Conservation (phyloP, 2,888 invertebrate species). For the Lepidochrysops patricia region DNA sequence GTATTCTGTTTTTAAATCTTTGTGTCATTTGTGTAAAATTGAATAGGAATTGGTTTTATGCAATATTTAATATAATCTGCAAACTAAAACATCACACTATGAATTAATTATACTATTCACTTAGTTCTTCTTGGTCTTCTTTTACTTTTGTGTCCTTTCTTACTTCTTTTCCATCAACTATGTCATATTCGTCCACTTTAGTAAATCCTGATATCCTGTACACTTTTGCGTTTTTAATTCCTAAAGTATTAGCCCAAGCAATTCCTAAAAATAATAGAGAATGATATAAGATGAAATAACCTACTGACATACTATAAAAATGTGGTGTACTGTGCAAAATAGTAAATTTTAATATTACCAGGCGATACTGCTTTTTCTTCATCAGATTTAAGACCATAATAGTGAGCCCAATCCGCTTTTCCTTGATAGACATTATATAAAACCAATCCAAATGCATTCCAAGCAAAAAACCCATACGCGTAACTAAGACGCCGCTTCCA, state of each 20-base stretch:
- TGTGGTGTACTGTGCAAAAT: not conserved
- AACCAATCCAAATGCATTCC: slow-evolving; percentile 82
- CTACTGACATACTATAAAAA: not conserved
- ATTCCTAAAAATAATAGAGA: slow-evolving; percentile 60
- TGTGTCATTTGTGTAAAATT: not conserved
- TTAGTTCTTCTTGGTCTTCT: slow-evolving; percentile 24
- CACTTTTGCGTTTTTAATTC: slow-evolving; percentile 73
- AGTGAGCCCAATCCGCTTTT: slow-evolving; percentile 79
- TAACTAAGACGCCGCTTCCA: slow-evolving; percentile 79
- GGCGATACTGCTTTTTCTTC: slow-evolving; percentile 73
- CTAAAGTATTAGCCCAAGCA: slow-evolving; percentile 73
- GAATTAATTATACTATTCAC: slow-evolving; percentile 19
- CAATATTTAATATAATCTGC: not conserved
- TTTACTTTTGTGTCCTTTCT: slow-evolving; percentile 23
- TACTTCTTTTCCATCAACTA: slow-evolving; percentile 48
- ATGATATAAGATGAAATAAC: not conserved
- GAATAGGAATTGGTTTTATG: not conserved
- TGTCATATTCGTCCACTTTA: slow-evolving; percentile 64
- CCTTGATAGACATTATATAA: slow-evolving; percentile 74
- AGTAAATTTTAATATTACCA: slow-evolving; percentile 47
- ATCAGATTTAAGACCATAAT: slow-evolving; percentile 77
- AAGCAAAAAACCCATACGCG: slow-evolving; percentile 77
- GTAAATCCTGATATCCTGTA: slow-evolving; percentile 67
- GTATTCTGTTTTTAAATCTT: no score
- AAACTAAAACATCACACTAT: slow-evolving; percentile 12